Conservation (phyloP, 1,140 invertebrate species). For the Plectrocnemia conspersa region DNA sequence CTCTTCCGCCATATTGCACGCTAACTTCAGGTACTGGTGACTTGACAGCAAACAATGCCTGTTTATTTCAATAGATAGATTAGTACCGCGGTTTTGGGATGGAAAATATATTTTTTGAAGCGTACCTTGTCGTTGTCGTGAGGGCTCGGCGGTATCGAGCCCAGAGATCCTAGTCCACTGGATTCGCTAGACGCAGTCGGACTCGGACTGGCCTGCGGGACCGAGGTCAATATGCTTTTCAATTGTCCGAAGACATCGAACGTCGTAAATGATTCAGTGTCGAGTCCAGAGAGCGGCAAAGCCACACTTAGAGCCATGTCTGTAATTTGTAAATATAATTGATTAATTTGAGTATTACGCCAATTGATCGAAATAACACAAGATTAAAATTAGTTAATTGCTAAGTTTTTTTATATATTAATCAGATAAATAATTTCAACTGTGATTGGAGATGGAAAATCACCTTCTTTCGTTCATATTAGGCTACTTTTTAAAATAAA, state of each 20-base stretch:
- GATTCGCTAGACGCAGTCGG: constrained; percentile 50
- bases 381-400: neutral
- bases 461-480: too few relatives aligned
- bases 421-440: neutral
- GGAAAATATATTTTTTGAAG: neutral
- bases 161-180: constrained; percentile 50
- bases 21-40: constrained; percentile 16
- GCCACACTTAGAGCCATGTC: constrained; percentile 53
- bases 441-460: too few relatives aligned
- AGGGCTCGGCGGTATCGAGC: constrained; percentile 50
- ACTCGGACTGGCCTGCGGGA: constrained; percentile 47
- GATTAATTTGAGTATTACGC: neutral
- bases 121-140: constrained; percentile 51
- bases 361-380: neutral
- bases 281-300: constrained; percentile 47
- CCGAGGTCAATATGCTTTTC: constrained; percentile 49
- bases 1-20: constrained; percentile 41
- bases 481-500: too few relatives aligned
- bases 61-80: constrained; percentile 1
- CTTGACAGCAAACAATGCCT: constrained; percentile 15
- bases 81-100: neutral
- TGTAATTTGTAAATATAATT: constrained; percentile 39
- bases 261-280: constrained; percentile 49
- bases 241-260: constrained; percentile 48
- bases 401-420: neutral